Evolutionary conservation across 2,888 invertebrate genomes (phyloP), one percentile per base, ranked within the genome.

Genomic region (Argyresthia albistria): DNA sequence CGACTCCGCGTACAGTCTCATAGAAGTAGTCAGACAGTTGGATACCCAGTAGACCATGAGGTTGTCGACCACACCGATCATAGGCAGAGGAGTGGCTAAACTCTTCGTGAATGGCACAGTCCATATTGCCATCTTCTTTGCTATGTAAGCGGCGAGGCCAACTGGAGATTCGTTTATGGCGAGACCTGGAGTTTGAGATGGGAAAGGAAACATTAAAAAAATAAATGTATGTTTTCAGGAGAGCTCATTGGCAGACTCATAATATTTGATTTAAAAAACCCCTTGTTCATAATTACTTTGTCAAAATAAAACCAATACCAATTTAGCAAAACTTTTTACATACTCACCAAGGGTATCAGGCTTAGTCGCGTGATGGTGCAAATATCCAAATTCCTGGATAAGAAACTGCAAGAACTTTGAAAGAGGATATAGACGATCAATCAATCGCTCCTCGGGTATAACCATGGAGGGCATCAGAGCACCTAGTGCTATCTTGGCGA

Each of bases 361-460:
- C 71, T 96, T 97, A 0, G 96, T 95, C 0, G 94, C 90, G 69
- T 97, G 97, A 4, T 96, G 59, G 67, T 96, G 96, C 62, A 93
- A 69, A 60, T 80, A 80, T 0, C 80, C 80, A 0, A 69, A 57
- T 54, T 80, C 83, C 54, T 84, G 75, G 0, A 88, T 0, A 0
- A 74, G 1, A 0, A 57, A 59, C 8, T 56, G 36, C 0, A 73
- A 36, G 14, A 76, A 69, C 0, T 78, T 61, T 0, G 60, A 55
- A 0, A 89, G 46, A 0, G 91, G 91, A 53, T 89, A 91, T 65
- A 90, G 74, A 57, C 75, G 77, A 0, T 87, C 75, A 4, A 80
- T 70, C 35, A 89, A 63, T 50, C 89, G 81, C 0, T 78, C 67
- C 0, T 84, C 88, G 8, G 89, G 81, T 0, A 91, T 62, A 0